Evolutionary conservation across 2,888 invertebrate genomes (phyloP), one percentile per base, ranked within the genome.

Genomic region (Acrobasis consociella): DNA sequence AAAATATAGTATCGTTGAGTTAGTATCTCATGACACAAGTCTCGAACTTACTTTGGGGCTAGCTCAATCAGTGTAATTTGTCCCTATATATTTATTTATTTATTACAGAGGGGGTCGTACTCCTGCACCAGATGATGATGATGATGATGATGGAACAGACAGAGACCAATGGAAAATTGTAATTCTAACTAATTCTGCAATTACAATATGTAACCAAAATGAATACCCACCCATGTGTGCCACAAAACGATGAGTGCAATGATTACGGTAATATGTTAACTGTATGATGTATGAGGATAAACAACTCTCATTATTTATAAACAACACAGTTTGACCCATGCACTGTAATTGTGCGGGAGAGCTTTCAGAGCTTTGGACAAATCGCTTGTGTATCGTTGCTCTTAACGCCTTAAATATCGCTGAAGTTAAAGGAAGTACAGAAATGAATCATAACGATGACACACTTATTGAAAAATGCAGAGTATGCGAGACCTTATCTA

Each of bases 301-400:
- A 69, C 66, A 69, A 69, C 71, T 64, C 64, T 60, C 66, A 69
- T 70, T 72, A 72, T 70, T 71, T 70, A 73, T 70, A 70, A 60
- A 60, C 42, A 60, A 60, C 51, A 67, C 66, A 65, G 56, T 49
- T 63, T 50, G 55, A 60, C 49, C 55, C 50, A 53, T 71, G 68
- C 66, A 68, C 71, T 73, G 69, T 72, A 73, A 73, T 74, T 72
- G 72, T 67, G 64, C 46, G 49, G 53, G 51, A 77, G 76, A 76
- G 79, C 78, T 77, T 75, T 75, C 64, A 76, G 75, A 76, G 79
- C 79, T 77, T 75, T 76, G 64, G 73, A 77, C 76, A 78, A 79
- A 81, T 79, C 78, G 76, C 70, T 49, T 11, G 60, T 16, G 42
- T 38, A 39, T 42, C 9, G 51, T 13, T 52, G 60, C 39, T 22